Percentiles rank a stretch among this genome's conserved stretches.
Evolutionary conservation across 2,888 invertebrate species (phyloP).

Genomic region (Thymelicus lineola): DNA sequence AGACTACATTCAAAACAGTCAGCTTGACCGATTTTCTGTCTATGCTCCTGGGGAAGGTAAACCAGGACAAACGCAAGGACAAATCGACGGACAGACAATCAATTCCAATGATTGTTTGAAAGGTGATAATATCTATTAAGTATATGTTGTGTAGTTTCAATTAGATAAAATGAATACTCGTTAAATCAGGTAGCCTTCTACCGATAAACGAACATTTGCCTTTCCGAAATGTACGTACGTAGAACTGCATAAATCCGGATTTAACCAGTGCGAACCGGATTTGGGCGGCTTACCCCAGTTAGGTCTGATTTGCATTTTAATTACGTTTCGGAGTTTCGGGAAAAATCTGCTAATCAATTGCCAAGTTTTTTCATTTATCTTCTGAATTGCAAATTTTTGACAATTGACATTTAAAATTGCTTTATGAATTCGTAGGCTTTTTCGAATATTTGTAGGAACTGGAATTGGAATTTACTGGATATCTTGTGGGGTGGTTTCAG

Average conservation of each 20-base stretch:
- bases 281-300: conserved; percentile 46
- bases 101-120: not conserved
- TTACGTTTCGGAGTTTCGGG: conserved; percentile 20
- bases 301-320: conserved; percentile 40
- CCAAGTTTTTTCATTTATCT: conserved; percentile 25
- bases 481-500: no score
- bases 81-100: not conserved
- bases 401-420: conserved; percentile 19
- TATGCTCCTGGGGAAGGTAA: no score
- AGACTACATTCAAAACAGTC: no score
- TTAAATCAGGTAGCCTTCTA: not conserved
- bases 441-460: not conserved
- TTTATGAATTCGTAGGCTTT: not conserved
- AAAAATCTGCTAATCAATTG: conserved; percentile 33
- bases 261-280: conserved; percentile 56
- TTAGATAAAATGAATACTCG: not conserved
- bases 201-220: conserved; percentile 1
- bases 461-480: not conserved
- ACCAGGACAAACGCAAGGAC: no score
- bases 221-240: conserved; percentile 51
- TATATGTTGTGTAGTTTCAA: not conserved
- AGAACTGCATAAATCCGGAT: conserved; percentile 61
- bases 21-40: no score
- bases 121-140: no score
- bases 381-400: conserved; percentile 33